Base-by-base conservation (phyloP, 2,113 vertebrate species). In the Xiphophorus maculatus region DNA sequence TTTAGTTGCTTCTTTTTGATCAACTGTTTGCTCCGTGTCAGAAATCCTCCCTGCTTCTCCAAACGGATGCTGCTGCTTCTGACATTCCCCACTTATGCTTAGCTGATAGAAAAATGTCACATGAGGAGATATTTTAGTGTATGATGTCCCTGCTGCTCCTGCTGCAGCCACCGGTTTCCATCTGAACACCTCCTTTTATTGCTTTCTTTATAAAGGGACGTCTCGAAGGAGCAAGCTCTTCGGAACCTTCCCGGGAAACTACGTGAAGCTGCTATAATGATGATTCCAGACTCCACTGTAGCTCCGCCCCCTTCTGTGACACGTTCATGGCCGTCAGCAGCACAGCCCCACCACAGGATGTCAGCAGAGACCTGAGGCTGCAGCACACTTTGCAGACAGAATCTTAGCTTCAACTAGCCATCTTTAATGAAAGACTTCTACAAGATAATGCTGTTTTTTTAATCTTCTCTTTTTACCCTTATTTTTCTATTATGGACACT, bases 221-320 rank as follows among this genome's bases (percentile, higher is more conserved):
- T 99, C 98, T 10, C 97, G 97, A 91, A 96, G 96, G 96, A 99
- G 94, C 92, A 98, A 96, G 94, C 94, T 96, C 90, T 99, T 99
- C 92, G 98, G 98, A 94, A 99, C 98, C 91, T 99, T 99, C 93
- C 98, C 98, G 54, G 98, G 98, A 95, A 99, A 99, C 94, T 99
- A 99, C 75, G 98, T 99, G 87, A 99, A 98, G 95, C 96, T 94
- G 92, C 96, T 98, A 93, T 98, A 96, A 97, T 92, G 87, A 92
- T 89, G 90, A 91, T 88, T 94, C 92, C 91, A 92, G 92, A 86
- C 74, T 51, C 37, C 30, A 14, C 19, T 44, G n/a, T 5, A 70
- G 66, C 72, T 51, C 75, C 70, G 19, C 72, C 82, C 73, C 73
- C 63, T 69, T 91, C 83, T 86, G 87, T 66, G 82, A 83, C 80